These are phyloP conservation scores for Tapirus terrestris DNA, from an alignment of 2,113 vertebrate species.

Conservation along the genomic window DNA sequence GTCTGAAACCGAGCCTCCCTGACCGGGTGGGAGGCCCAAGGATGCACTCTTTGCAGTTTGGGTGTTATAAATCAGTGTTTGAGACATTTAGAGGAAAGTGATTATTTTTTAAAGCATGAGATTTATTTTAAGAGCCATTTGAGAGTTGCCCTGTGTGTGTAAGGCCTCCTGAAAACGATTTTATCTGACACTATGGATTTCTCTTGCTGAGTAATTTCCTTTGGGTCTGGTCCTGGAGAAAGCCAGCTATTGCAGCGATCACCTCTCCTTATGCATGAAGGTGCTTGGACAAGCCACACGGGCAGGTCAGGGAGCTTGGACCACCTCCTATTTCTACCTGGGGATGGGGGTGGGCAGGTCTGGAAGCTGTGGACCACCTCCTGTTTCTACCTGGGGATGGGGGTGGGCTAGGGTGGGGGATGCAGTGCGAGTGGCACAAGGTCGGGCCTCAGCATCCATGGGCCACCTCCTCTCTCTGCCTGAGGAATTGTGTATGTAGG, in stretches of 20 bases:
- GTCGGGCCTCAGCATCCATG: not conserved
- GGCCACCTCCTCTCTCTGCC: not conserved
- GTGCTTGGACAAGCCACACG: not conserved
- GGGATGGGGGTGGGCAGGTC: too few relatives aligned
- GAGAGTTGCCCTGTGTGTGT: slow-evolving; percentile 54
- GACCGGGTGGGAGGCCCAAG: not conserved
- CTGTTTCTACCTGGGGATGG: not conserved
- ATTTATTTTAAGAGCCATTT: slow-evolving; percentile 70
- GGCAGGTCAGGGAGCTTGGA: not conserved
- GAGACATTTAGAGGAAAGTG: slow-evolving; percentile 49
- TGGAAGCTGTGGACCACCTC: not conserved
- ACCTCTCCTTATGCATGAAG: not conserved
- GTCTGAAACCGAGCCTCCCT: not conserved
- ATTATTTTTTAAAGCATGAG: slow-evolving; percentile 60
- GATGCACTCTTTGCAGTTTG: not conserved
- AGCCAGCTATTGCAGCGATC: not conserved
- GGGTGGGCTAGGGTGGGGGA: not conserved
- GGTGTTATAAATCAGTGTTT: slow-evolving; percentile 40
- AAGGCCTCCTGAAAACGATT: slow-evolving; percentile 59
- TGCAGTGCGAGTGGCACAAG: not conserved
- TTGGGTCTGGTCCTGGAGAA: slow-evolving; percentile 46
- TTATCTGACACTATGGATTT: slow-evolving; percentile 63
- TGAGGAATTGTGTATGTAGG: not conserved
- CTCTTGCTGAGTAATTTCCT: slow-evolving; percentile 69
- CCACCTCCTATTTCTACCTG: too few relatives aligned